phyloP scores from a whole-genome alignment of 2,113 vertebrate species.

The Narcine bancroftii region DNA sequence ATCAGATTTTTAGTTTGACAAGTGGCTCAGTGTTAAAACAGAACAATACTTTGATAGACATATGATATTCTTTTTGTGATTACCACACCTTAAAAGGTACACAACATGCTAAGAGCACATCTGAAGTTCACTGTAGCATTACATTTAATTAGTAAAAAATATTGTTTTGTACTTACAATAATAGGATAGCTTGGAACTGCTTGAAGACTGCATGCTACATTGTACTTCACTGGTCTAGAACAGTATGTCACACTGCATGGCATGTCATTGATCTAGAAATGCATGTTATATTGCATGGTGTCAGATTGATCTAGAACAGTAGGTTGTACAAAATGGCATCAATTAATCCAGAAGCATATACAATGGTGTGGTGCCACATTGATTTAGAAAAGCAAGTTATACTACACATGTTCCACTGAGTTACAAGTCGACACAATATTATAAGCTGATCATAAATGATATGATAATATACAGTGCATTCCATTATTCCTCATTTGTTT shows the following conservation, averaged over 20 bases:
- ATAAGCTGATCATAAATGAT: not conserved
- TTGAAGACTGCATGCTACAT: slow-evolving; percentile 32
- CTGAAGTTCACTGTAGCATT: not conserved
- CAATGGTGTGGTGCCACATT: not conserved
- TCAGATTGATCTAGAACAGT: slow-evolving; percentile 21
- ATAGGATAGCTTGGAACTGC: slow-evolving; percentile 11
- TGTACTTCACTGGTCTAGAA: slow-evolving; percentile 25
- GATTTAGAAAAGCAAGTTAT: not conserved
- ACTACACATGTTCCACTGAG: not conserved
- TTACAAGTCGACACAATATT: not conserved
- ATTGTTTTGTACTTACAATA: slow-evolving; percentile 11
- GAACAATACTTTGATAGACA: not conserved
- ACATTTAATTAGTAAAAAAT: not conserved
- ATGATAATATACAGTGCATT: not conserved
- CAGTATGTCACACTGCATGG: slow-evolving; percentile 22
- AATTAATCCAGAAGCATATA: not conserved
- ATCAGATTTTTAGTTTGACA: not conserved
- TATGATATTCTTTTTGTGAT: not conserved
- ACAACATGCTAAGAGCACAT: not conserved
- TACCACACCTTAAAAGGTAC: not conserved
- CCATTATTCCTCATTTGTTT: not conserved
- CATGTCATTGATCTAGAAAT: slow-evolving; percentile 27
- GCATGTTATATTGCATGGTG: slow-evolving; percentile 19
- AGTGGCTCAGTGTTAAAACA: not conserved
- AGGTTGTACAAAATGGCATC: slow-evolving; percentile 24